These are phyloP conservation scores for Lepidurus arcticus DNA, from an alignment of 1,140 invertebrate species.

Conservation along the genomic window DNA sequence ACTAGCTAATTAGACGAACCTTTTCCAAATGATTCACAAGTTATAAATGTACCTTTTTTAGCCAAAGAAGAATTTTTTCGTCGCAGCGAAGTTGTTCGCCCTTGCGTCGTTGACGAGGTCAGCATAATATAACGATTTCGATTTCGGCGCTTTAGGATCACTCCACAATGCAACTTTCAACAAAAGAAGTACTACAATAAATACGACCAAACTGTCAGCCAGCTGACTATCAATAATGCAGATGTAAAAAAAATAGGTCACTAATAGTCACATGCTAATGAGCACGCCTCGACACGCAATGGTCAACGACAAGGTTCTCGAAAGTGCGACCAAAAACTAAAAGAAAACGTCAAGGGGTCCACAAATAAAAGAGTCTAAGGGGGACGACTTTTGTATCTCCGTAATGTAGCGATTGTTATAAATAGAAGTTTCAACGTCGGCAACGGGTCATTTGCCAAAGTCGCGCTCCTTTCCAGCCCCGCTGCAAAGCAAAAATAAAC, in stretches of 20 bases:
- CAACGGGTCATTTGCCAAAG: slow-evolving; percentile 14
- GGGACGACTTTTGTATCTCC: neutral
- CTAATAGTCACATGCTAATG: neutral
- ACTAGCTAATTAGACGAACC: no score
- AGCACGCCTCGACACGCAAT: neutral
- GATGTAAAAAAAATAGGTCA: neutral
- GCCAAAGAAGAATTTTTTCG: no score
- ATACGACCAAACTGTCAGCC: no score
- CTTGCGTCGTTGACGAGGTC: no score
- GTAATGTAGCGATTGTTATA: slow-evolving; percentile 2
- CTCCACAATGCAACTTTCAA: no score
- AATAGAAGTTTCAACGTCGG: slow-evolving; percentile 19
- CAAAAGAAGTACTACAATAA: no score
- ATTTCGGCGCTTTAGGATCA: no score
- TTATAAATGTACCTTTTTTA: no score
- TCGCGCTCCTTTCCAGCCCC: slow-evolving; percentile 6
- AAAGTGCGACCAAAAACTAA: neutral
- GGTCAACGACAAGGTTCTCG: neutral
- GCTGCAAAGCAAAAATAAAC: slow-evolving; percentile 7
- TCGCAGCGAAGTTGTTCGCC: no score
- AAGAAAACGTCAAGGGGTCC: neutral
- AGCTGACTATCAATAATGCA: neutral
- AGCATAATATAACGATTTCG: no score
- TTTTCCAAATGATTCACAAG: no score
- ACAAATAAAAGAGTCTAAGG: neutral